Evolutionary conservation across 1,140 invertebrate species (phyloP).

Genomic region (Apis cerana): DNA sequence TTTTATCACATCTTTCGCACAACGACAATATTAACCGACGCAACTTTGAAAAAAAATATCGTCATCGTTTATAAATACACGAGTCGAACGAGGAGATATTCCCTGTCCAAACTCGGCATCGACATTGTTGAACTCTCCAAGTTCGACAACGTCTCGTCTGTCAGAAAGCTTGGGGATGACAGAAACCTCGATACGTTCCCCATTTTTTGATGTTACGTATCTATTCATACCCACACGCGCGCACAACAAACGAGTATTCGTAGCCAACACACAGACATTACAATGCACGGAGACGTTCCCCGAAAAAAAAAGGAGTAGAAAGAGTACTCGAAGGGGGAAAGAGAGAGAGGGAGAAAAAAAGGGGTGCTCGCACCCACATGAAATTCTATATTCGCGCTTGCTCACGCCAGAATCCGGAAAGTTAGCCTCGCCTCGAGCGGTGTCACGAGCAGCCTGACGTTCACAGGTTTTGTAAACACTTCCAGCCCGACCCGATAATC

Average conservation of each 20-base stretch:
- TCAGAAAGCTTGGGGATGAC: constrained; percentile 12
- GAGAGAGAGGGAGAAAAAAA: not conserved
- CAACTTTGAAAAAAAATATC: not conserved
- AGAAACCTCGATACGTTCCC: constrained; percentile 12
- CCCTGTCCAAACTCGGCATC: not conserved
- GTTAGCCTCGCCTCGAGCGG: constrained; percentile 36
- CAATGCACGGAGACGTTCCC: constrained; percentile 39
- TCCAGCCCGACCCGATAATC: constrained; percentile 68
- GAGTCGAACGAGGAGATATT: not conserved
- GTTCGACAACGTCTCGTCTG: not conserved
- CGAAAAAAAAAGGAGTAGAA: constrained; percentile 7
- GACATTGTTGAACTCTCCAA: not conserved
- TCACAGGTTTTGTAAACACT: constrained; percentile 78
- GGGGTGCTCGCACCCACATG: constrained; percentile 58
- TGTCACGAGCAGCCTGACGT: constrained; percentile 73
- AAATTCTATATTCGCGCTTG: constrained; percentile 66
- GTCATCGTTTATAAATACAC: not conserved
- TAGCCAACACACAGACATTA: constrained; percentile 24
- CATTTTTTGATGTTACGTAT: not conserved
- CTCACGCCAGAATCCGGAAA: constrained; percentile 46
- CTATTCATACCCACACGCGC: not conserved
- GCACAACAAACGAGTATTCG: not conserved
- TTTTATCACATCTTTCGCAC: too few species aligned
- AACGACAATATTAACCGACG: too few species aligned
- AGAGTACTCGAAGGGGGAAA: constrained; percentile 1